Base-by-base conservation (phyloP, 2,113 vertebrate species). In the Siphamia tubifer region DNA sequence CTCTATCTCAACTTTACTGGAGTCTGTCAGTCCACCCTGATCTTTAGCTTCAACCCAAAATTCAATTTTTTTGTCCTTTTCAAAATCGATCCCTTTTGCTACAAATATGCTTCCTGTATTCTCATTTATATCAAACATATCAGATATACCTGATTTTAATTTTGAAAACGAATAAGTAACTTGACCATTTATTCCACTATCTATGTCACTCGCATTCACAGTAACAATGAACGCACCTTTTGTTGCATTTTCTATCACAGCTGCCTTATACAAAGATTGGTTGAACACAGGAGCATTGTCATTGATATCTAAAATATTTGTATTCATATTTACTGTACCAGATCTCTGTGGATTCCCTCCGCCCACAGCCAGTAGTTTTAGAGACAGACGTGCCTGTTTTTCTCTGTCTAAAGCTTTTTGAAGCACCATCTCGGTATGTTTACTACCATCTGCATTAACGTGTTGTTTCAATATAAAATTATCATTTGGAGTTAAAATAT, bases 381-480 rank as follows among this genome's bases (percentile, higher is more conserved):
- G 36, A 6, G 79, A 57, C 27, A 87, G 68, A 13, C 54, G 2
- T 0, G 43, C 49, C 40, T 89, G 56, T 3, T 85, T 54, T 30
- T 93, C 90, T 17, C 84, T 39, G 31, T 92, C 91, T 30, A 92
- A 69, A 1, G 19, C 6, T 1, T 47, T 47, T 20, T 92, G 82
- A 8, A 92, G 58, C 9, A 91, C 73, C 56, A 93, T 81, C 39
- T 90, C 85, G 0, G 81, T 81, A 35, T 73, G 75, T 19, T 83
- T 91, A 15, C 20, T 74, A 4, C 81, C 86, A 12, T 87, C 79
- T 0, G 66, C 45, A n/a, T 84, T 83, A 6, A 17, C 69, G 15
- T 88, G 86, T 9, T 90, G 48, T 36, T 72, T 69, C 12, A 91
- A 31, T 8, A 81, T 74, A 28, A 92, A 92, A 61, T 90, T 82